Evolutionary conservation across 2,113 vertebrate genomes (phyloP).

Genomic region (Pithys albifrons): DNA sequence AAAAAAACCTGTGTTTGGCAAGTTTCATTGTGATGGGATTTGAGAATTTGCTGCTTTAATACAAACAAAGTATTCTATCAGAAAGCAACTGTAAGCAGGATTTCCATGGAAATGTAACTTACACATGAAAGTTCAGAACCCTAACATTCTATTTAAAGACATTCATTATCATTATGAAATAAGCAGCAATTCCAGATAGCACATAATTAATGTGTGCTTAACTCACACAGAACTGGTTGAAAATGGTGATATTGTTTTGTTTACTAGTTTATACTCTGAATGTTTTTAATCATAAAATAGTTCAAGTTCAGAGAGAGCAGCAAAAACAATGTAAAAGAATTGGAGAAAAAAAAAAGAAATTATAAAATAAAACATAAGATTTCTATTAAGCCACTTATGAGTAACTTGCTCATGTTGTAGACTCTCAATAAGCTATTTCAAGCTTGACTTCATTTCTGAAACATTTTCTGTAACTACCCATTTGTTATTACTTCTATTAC

Average conservation of each 20-base stretch:
- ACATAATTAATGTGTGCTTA: neutral
- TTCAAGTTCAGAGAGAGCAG: neutral
- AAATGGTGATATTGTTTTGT: neutral
- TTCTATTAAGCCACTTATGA: neutral
- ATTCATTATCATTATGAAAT: neutral
- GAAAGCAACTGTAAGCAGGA: neutral
- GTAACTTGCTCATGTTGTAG: neutral
- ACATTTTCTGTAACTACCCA: neutral
- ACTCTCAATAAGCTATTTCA: neutral
- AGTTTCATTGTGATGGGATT: neutral
- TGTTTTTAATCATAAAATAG: neutral
- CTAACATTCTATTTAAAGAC: neutral
- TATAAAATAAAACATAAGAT: neutral
- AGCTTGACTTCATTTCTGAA: neutral
- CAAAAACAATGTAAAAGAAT: neutral
- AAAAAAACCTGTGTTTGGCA: neutral
- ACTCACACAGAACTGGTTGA: neutral
- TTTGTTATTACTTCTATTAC: neutral
- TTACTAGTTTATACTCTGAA: neutral
- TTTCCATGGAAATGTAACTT: neutral
- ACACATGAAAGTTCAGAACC: neutral
- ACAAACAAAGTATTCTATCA: neutral
- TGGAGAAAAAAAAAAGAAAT: neutral
- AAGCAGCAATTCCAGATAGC: neutral
- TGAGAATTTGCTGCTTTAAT: neutral